Percentiles rank a stretch among this genome's conserved stretches.
These are phyloP conservation scores for Papilio glaucus DNA, from an alignment of 1,140 invertebrate species.

Conservation along the genomic window DNA sequence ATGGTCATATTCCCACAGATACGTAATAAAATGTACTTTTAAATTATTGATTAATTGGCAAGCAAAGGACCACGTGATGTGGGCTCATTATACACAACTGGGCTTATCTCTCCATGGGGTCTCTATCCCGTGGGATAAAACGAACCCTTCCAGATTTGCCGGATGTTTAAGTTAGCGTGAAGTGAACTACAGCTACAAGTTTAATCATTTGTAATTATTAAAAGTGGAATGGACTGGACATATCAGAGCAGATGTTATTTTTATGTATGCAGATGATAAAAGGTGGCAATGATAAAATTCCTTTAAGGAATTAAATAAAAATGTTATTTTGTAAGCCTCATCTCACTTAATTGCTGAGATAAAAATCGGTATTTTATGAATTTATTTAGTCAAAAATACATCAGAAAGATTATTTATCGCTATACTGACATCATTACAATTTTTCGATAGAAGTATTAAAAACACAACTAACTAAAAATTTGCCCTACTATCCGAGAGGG, in stretches of 20 bases:
- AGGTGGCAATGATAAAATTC: no score
- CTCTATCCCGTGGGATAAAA: constrained; percentile 73
- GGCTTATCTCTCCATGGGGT: constrained; percentile 76
- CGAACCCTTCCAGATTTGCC: constrained; percentile 66
- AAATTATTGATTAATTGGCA: constrained; percentile 60
- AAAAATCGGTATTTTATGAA: no score
- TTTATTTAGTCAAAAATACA: no score
- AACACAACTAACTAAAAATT: no score
- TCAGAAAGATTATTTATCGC: no score
- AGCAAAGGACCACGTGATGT: constrained; percentile 70
- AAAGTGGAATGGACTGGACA: constrained; percentile 23
- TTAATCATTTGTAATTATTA: constrained; percentile 31
- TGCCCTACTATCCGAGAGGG: no score
- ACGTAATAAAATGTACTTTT: constrained; percentile 38
- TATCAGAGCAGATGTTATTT: constrained; percentile 8
- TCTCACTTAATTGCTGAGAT: no score
- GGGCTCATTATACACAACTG: constrained; percentile 69
- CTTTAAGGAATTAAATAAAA: no score
- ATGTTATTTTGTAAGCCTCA: no score
- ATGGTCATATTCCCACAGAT: constrained; percentile 22
- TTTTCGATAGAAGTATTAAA: no score
- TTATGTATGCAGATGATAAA: no score
- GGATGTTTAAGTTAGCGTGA: constrained; percentile 49
- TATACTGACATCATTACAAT: no score
- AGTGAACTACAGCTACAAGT: constrained; percentile 20